Base-by-base conservation (phyloP, 2,113 vertebrate genomes). In the Hemibates koningsi region DNA sequence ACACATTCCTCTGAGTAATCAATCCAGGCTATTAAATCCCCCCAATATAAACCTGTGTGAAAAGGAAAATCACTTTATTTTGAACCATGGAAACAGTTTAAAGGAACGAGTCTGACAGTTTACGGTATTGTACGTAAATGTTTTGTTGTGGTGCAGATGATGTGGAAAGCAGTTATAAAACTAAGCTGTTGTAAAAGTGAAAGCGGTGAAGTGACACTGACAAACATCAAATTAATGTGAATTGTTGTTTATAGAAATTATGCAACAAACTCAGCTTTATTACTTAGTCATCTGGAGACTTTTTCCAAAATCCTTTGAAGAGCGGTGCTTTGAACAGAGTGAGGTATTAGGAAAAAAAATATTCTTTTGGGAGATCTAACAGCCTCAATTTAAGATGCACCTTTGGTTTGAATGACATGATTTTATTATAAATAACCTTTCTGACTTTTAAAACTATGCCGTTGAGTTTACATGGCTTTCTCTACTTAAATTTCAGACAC, bases 221-320 rank as follows among this genome's bases (percentile, higher is more conserved):
- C 76, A 54, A 57, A 83, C 19, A 59, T 83, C 76, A 66, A n/a
- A 52, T 45, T 82, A 29, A 84, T 78, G 90, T 56, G 14, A 89
- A 79, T 41, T 66, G 57, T 36, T 90, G 90, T 92, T 92, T 90
- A 82, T 45, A 50, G 57, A 93, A 90, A 24, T 80, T 53, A 52
- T 71, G 79, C 78, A 91, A 86, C 91, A 90, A 86, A 88, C 82
- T 84, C 41, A 68, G 87, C 83, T 85, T 92, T 91, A 95, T 85
- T 86, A 92, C 86, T 86, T 21, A 13, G 84, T 87, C 21, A n/a
- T 93, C 88, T 90, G 80, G 45, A 3, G 81, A 84, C 82, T 71
- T 88, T 11, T 87, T 85, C 86, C 85, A 79, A 91, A 94, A 94
- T 94, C 61, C 80, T 78, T 61, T 36, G 86, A 76, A 80, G 78